Evolutionary conservation across 1,140 invertebrate species (phyloP).

Genomic region (Nymphalis io): DNA sequence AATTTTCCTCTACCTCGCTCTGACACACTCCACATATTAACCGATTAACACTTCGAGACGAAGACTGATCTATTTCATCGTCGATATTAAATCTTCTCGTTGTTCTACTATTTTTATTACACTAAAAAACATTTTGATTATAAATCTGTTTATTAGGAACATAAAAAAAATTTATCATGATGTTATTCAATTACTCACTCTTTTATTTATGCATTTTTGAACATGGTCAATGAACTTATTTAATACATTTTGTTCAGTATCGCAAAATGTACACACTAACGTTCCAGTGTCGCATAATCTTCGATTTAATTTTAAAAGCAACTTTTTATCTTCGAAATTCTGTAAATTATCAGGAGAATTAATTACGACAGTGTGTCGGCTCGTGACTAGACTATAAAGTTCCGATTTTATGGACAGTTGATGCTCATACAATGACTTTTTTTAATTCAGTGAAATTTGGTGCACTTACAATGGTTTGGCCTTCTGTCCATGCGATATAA

Average conservation of each 20-base stretch:
- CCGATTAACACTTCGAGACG: neutral
- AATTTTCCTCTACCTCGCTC: slow-evolving; percentile 29
- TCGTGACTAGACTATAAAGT: neutral
- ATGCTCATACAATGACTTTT: neutral
- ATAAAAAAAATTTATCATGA: too few relatives aligned
- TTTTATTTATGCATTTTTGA: slow-evolving; percentile 17
- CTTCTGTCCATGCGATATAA: slow-evolving; percentile 52
- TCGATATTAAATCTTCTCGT: neutral
- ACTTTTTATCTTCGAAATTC: slow-evolving; percentile 33
- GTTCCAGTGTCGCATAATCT: slow-evolving; percentile 25
- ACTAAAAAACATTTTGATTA: neutral
- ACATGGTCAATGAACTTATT: slow-evolving; percentile 23
- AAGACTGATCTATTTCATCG: neutral
- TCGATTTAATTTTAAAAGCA: slow-evolving; percentile 22
- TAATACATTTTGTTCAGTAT: slow-evolving; percentile 8
- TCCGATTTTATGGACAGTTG: neutral
- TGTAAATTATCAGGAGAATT: slow-evolving; percentile 11
- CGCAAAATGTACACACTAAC: slow-evolving; percentile 29
- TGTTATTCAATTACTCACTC: slow-evolving; percentile 4
- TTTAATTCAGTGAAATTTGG: neutral
- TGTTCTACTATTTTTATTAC: neutral
- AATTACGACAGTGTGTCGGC: neutral
- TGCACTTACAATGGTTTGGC: slow-evolving; percentile 48
- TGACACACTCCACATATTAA: slow-evolving; percentile 54
- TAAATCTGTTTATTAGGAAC: neutral